These are phyloP conservation scores for Crotalus horridus DNA, from an alignment of 2,113 vertebrate species.

Conservation along the genomic window DNA sequence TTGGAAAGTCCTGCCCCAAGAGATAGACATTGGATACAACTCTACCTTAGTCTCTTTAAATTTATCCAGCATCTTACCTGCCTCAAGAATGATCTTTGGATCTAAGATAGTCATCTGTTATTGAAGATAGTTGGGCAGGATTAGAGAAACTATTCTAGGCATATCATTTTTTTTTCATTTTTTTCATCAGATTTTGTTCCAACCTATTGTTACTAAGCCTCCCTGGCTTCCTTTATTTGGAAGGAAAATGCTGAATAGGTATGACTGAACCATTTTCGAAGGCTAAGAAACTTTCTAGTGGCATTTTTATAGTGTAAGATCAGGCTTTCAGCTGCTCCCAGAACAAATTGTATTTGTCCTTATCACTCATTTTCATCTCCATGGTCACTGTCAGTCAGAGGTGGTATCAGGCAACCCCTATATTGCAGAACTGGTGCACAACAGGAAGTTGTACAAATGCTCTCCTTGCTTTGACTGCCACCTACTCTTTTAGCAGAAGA, in stretches of 20 bases:
- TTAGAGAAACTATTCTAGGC: neutral
- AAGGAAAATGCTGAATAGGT: neutral
- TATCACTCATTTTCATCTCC: neutral
- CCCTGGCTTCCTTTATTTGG: neutral
- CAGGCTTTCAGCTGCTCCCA: neutral
- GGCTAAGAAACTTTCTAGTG: neutral
- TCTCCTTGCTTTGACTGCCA: neutral
- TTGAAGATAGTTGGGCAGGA: neutral
- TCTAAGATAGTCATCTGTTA: neutral
- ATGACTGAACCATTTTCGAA: neutral
- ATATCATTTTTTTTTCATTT: neutral
- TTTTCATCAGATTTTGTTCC: neutral
- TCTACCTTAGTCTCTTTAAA: neutral
- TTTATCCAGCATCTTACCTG: neutral
- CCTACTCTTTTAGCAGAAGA: neutral
- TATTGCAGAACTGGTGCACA: neutral
- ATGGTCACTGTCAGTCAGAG: neutral
- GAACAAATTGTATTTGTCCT: neutral
- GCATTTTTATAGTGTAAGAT: neutral
- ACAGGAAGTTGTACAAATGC: neutral
- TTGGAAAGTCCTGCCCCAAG: neutral
- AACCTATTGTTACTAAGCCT: neutral
- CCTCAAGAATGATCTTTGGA: neutral
- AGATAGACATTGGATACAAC: neutral
- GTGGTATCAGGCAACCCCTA: neutral